Base-by-base conservation (phyloP, 2,888 invertebrate species). In the Polyommatus icarus region DNA sequence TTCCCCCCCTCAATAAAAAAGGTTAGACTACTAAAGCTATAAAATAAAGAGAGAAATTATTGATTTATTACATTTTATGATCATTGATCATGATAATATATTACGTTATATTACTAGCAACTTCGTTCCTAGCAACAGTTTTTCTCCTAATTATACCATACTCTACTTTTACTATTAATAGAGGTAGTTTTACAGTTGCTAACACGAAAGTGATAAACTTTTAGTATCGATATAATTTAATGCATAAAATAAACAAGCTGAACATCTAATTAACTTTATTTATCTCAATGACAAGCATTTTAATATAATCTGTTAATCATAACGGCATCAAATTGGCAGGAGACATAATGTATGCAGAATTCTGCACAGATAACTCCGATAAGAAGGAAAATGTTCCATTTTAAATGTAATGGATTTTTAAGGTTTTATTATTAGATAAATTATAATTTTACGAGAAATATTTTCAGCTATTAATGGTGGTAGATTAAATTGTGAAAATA, bases 241-340 rank as follows among this genome's bases (percentile, higher is more conserved):
- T 59, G 7, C 20, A 61, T 10, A 12, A 3, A 24, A 61, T 61
- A 61, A 61, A 61, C 20, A 61, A 61, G 12, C 20, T 61, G 1
- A 61, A 24, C 61, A 24, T 61, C 4, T 61, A 24, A 61, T 61
- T 20, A 61, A 24, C 2, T 10, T 24, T 12, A 61, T 24, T 72
- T 72, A 20, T 72, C 40, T 72, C n/a, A 6, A 40, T 40, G 72
- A 72, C 40, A 40, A n/a, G 40, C 72, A 40, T n/a, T 40, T 40
- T 72, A n/a, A 40, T 72, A n/a, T 12, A 36, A 72, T 72, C 72
- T 18, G 36, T 0, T 36, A 40, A 40, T 40, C 18, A 10, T 72
- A 72, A 72, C 72, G 72, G 72, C 40, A 32, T 72, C n/a, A 12
- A 20, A n/a, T 40, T 72, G n/a, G 40, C 40, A 32, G 72, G 36